Evolutionary conservation across 2,888 invertebrate species (phyloP), one percentile per base, ranked within the genome.

Genomic region (Tanypteryx hageni): DNA sequence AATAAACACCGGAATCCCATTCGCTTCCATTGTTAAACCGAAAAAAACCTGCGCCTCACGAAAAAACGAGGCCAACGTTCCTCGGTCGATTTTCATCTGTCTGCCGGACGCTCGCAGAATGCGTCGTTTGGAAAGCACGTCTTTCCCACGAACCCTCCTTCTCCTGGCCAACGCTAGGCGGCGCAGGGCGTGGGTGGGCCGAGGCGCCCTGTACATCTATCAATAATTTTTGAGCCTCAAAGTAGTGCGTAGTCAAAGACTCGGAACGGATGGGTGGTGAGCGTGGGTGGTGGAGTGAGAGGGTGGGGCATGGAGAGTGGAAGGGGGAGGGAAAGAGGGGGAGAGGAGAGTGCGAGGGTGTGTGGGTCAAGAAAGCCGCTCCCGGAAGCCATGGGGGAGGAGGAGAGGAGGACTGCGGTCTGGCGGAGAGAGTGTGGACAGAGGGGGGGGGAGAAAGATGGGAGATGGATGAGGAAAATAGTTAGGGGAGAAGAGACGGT

Each of bases 1-100:
- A 22, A 76, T 27, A 27, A 76, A 27, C 76, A 27, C 27, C 44
- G 76, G 76, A 76, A 76, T 76, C 22, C 27, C 76, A 27, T 76
- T 76, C 22, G 22, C 27, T 76, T 22, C 76, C 27, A 76, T 76
- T 76, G 76, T 76, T 76, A 76, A 76, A 27, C 44, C 76, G 27
- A 76, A 76, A 76, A 76, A 76, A 76, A 76, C 22, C 76, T 11
- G 1, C 27, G 76, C 76, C 22, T 22, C 76, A 76, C 22, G 76
- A 76, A 11, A 76, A 76, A 76, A 76, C 22, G 76, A 76, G 76
- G 76, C 76, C 76, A 76, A 76, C 27, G 76, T 22, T 68, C 44
- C 5, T 3, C 64, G 14, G 64, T 68, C 68, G 68, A 22, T 68
- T 76, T 76, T 27, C 76, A 22, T 76, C 27, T 76, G 44, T 44